Evolutionary conservation across 1,140 invertebrate genomes (phyloP).

Genomic region (Drosophila ananassae): DNA sequence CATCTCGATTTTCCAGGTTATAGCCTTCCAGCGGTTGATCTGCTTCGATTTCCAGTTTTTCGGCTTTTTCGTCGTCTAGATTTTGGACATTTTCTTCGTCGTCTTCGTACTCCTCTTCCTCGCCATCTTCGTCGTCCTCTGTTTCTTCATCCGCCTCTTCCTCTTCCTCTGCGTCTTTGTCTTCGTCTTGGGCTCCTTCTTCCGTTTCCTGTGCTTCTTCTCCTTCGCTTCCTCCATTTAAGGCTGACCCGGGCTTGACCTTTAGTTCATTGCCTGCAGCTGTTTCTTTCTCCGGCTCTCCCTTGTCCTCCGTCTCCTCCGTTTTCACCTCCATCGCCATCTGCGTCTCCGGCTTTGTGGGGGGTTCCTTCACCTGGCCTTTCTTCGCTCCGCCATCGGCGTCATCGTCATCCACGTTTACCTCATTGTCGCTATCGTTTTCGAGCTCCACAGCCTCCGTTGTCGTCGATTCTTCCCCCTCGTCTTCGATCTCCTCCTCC

Average conservation of each 20-base stretch:
- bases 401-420: slow-evolving; percentile 68
- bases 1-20: slow-evolving; percentile 11
- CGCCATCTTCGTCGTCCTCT: slow-evolving; percentile 43
- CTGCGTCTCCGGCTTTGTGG: not conserved
- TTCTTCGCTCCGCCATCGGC: slow-evolving; percentile 26
- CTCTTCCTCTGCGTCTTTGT: slow-evolving; percentile 31
- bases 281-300: slow-evolving; percentile 6
- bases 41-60: not conserved
- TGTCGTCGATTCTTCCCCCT: slow-evolving; percentile 17
- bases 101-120: slow-evolving; percentile 48
- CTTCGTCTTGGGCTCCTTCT: slow-evolving; percentile 1
- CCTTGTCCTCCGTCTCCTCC: slow-evolving; percentile 2
- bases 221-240: slow-evolving; percentile 12
- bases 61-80: not conserved
- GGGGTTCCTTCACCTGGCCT: slow-evolving; percentile 42
- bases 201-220: slow-evolving; percentile 13
- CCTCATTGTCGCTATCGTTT: slow-evolving; percentile 69
- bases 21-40: not conserved
- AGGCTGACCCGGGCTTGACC: not conserved
- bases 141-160: slow-evolving; percentile 30
- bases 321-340: too few relatives aligned
- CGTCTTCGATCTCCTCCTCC: slow-evolving; percentile 4
- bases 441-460: slow-evolving; percentile 44
- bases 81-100: slow-evolving; percentile 29
- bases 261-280: slow-evolving; percentile 1